Evolutionary conservation across 2,888 invertebrate species (phyloP).

Genomic region (Idaea straminata): DNA sequence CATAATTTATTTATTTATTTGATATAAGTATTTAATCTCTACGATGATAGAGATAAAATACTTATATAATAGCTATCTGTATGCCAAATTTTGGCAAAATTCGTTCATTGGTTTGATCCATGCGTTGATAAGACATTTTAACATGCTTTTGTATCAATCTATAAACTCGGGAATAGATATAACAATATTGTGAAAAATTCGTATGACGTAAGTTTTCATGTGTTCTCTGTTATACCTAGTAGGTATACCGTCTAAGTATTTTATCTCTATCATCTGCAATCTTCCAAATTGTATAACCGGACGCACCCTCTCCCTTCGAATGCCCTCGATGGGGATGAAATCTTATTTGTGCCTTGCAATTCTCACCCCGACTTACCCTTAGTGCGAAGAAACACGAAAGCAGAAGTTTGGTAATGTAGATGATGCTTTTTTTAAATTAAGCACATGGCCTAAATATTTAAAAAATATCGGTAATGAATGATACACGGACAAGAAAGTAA

Average conservation of each 20-base stretch:
- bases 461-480: no score
- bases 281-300: constrained; percentile 65
- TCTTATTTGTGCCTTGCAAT: constrained; percentile 74
- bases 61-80: no score
- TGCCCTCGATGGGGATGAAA: constrained; percentile 71
- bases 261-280: constrained; percentile 28
- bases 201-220: constrained; percentile 4
- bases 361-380: constrained; percentile 54
- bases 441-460: no score
- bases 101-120: no score
- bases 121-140: no score
- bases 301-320: constrained; percentile 35
- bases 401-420: constrained; percentile 40
- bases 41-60: no score
- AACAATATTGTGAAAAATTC: neutral
- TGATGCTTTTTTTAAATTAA: constrained; percentile 18
- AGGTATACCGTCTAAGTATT: neutral
- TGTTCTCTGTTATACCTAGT: constrained; percentile 13
- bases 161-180: no score
- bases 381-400: constrained; percentile 47
- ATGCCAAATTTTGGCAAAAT: no score
- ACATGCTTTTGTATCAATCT: no score
- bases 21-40: no score
- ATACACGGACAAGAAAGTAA: no score
- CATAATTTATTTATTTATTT: no score